These are phyloP conservation scores for Clarias laeviceps DNA, from an alignment of 2,797 vertebrate species.

Conservation along the genomic window DNA sequence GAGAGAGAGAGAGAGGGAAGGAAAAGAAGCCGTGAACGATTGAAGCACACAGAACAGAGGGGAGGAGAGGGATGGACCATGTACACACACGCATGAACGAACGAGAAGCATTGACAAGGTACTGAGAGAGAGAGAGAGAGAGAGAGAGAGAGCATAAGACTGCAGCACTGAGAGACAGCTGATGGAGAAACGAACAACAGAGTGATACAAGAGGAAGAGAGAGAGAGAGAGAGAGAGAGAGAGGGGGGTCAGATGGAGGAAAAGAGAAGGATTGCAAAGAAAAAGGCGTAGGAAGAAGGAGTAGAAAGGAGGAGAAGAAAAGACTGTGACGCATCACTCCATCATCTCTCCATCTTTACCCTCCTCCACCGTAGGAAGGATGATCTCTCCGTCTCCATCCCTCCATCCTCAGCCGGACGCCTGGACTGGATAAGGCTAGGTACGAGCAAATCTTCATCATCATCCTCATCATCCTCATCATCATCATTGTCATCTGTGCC, in stretches of 20 bases:
- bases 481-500: not conserved
- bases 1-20: slow-evolving; percentile 43
- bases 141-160: slow-evolving; percentile 15
- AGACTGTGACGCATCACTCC: slow-evolving; percentile 52
- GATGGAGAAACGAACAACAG: not conserved
- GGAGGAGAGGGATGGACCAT: slow-evolving; percentile 2
- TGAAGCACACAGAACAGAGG: slow-evolving; percentile 33
- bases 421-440: slow-evolving; percentile 19
- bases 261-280: not conserved
- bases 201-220: slow-evolving; percentile 16
- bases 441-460: slow-evolving; percentile 1
- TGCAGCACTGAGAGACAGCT: slow-evolving; percentile 46
- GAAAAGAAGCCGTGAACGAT: slow-evolving; percentile 20
- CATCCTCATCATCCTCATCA: not conserved
- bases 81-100: slow-evolving; percentile 60
- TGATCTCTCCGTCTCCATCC: slow-evolving; percentile 36
- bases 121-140: slow-evolving; percentile 36
- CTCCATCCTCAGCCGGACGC: slow-evolving; percentile 3
- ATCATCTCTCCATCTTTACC: slow-evolving; percentile 45
- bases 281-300: not conserved
- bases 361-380: slow-evolving; percentile 30
- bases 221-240: not conserved
- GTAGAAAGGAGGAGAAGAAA: slow-evolving; percentile 15
- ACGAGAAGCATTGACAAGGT: slow-evolving; percentile 58
- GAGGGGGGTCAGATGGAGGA: not conserved